A percentile compares a stretch with the other conserved stretches of the same genome.
Conservation (phyloP, 2,888 invertebrate species). For the Papilio protenor region DNA sequence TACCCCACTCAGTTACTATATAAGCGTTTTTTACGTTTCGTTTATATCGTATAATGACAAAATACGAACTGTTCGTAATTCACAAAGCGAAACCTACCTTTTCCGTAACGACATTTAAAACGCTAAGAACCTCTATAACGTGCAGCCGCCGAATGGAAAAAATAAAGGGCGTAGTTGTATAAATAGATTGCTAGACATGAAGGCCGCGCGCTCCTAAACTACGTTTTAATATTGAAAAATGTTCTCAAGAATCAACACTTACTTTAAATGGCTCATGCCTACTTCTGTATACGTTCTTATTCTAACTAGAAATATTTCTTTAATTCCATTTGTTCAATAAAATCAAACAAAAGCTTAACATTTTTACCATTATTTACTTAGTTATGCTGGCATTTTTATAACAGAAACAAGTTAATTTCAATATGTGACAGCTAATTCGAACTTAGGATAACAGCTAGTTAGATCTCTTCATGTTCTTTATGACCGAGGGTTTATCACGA, state of each 20-base stretch:
- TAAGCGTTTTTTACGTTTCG: not conserved
- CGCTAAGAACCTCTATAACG: constrained; percentile 55
- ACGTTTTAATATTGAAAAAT: constrained; percentile 72
- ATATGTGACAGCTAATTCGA: not conserved
- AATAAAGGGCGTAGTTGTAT: constrained; percentile 72
- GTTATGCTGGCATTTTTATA: not conserved
- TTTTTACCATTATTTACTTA: not conserved
- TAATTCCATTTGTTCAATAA: not conserved
- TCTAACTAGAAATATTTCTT: not conserved
- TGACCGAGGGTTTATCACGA: no score
- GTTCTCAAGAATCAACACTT: constrained; percentile 71
- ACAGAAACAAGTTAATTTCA: not conserved
- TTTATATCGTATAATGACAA: not conserved
- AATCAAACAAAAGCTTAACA: not conserved
- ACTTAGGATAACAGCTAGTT: not conserved
- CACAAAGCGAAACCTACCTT: constrained; percentile 17
- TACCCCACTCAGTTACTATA: not conserved
- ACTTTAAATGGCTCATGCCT: constrained; percentile 52
- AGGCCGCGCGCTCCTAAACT: constrained; percentile 66
- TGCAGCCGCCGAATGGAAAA: constrained; percentile 59
- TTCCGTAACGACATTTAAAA: constrained; percentile 24
- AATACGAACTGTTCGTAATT: constrained; percentile 14
- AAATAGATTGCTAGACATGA: constrained; percentile 68
- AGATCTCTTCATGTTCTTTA: no score
- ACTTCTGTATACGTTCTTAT: constrained; percentile 3